Base-by-base conservation (phyloP, 2,888 invertebrate species). In the Luffia ferchaultella region DNA sequence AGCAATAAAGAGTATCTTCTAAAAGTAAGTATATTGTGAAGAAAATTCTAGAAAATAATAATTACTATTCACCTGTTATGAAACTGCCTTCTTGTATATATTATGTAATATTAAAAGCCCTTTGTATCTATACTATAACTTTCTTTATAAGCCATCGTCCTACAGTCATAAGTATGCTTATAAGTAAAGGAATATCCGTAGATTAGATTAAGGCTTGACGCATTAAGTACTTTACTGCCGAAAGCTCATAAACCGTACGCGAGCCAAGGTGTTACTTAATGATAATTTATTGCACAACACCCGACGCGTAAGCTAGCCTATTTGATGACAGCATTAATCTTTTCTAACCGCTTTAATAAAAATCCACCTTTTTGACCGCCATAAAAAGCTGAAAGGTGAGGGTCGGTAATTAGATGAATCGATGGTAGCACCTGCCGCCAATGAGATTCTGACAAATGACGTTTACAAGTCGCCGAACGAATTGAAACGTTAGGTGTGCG, bases 181-280 rank as follows among this genome's bases (percentile, higher is more conserved):
- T 68, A 76, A 76, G 73, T 78, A 77, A 66, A 69, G 49, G 67
- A 65, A 63, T 73, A 70, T 71, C n/a, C n/a, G n/a, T 67, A 71
- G 73, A 77, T 77, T 72, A 74, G 72, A 74, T 76, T 73, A 70
- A 67, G 66, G 61, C 55, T 63, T n/a, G 67, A 61, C 60, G 60
- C 67, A 66, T 69, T 68, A 67, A 63, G 66, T 63, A 65, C 64
- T 75, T 76, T 77, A 76, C 68, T 68, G 71, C 63, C 63, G 60
- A 57, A 51, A 54, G 61, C 62, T 62, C 68, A 70, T 80, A 75
- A 79, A 78, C 70, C 62, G 58, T 65, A 64, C 62, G 63, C 64
- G 68, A 67, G 71, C 70, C 72, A 73, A 74, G 72, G 73, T 76
- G 78, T 78, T 78, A 78, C 70, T 79, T 78, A 77, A 78, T 75